Percentiles rank a stretch among this genome's conserved stretches.
These are phyloP conservation scores for Amphiura filiformis DNA, from an alignment of 35 echinoderm and acorn worm genomes.

Conservation along the genomic window DNA sequence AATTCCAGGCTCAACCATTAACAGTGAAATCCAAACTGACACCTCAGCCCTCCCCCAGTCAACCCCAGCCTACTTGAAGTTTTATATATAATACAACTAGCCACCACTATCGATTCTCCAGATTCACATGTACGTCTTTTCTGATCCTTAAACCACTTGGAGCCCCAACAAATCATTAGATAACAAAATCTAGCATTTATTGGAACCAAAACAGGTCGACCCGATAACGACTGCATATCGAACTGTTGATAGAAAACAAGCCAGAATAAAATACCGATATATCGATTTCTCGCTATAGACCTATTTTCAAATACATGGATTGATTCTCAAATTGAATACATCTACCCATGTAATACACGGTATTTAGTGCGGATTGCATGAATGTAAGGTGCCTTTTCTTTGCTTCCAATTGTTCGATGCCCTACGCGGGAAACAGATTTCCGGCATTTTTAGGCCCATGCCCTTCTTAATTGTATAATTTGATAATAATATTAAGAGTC, in stretches of 20 bases:
- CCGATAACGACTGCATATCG: background rate
- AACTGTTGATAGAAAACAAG: background rate
- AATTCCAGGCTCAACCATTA: no score
- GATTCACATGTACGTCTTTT: background rate
- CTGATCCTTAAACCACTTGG: background rate
- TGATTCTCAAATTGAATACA: no score
- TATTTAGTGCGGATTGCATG: background rate
- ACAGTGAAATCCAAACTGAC: no score
- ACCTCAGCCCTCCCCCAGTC: no score
- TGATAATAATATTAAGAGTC: no score
- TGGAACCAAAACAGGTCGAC: constrained; percentile 3
- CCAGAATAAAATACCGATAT: background rate
- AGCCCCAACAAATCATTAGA: background rate
- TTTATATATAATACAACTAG: no score
- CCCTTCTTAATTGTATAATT: background rate
- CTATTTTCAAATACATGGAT: no score
- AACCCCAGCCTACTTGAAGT: no score
- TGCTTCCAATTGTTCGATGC: background rate
- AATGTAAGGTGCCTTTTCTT: background rate
- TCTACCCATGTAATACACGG: background rate
- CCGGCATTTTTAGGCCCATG: background rate
- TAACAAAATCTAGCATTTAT: constrained; percentile 3
- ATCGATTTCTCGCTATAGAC: background rate
- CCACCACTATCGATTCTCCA: no score
- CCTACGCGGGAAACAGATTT: background rate